Base-by-base conservation (phyloP, 2,888 invertebrate genomes). In the Euphydryas editha region DNA sequence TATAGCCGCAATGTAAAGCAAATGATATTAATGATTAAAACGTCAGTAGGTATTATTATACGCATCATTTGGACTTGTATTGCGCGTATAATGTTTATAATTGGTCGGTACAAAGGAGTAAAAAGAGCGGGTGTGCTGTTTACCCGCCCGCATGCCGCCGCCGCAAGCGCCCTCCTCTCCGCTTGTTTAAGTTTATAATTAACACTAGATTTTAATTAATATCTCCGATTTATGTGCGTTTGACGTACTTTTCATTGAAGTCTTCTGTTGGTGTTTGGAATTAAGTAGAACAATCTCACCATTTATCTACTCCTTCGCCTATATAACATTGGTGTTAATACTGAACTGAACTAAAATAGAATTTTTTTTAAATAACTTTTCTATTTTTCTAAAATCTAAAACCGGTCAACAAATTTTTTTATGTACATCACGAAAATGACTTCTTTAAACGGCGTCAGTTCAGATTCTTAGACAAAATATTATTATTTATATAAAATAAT, bases 61-160 rank as follows among this genome's bases (percentile, higher is more conserved):
- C 54, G 54, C 44, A 59, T 54, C 58, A 51, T 66, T 63, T 67
- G 44, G 24, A 39, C 39, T 66, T 18, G 36, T 21, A 57, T 60
- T 42, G 49, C 59, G 30, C 42, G 47, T 57, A 24, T 47, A 62
- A 61, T 65, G 59, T 69, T 62, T 68, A 63, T 66, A 69, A 69
- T 69, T 63, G 68, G 65, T 68, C 49, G 64, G 70, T 69, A 77
- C 75, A 75, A 73, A 73, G 73, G 72, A 77, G 76, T 79, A 82
- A 82, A 83, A 81, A 83, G 78, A 76, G 79, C 76, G 68, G 74
- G 73, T 65, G 71, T 87, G 86, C 71, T 87, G 86, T 87, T 87
- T 85, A 81, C 72, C 72, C 66, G 72, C 88, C 88, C 87, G 86
- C 84, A 88, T 86, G 78, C 74, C 78, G 76, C 73, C 73, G 74